These are phyloP conservation scores for Luidia sarsii DNA, from an alignment of 53 echinoderm and acorn worm species.

Conservation along the genomic window DNA sequence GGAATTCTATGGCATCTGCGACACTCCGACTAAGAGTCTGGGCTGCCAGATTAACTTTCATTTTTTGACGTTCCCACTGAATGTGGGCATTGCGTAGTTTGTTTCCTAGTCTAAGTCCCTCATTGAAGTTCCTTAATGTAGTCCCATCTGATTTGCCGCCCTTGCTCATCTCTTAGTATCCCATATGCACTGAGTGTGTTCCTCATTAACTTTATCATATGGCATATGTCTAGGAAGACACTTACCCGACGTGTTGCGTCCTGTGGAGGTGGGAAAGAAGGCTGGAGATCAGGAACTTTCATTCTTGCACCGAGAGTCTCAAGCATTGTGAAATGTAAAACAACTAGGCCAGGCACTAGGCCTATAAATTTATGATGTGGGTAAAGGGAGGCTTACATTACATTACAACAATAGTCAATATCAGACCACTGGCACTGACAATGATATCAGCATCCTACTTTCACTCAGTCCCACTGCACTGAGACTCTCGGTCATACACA, in stretches of 20 bases:
- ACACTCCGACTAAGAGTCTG: constrained; percentile 59
- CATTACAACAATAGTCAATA: no score
- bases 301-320: constrained; percentile 40
- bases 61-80: constrained; percentile 51
- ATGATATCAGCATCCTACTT: no score
- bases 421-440: no score
- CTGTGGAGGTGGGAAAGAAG: constrained; percentile 54
- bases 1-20: constrained; percentile 55
- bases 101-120: constrained; percentile 58
- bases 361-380: no score
- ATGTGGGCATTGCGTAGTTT: constrained; percentile 53
- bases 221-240: constrained; percentile 51
- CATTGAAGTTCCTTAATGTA: constrained; percentile 45
- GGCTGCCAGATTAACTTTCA: constrained; percentile 60
- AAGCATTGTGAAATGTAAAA: constrained; percentile 50
- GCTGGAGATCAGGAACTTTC: constrained; percentile 32
- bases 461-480: no score
- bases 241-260: constrained; percentile 1
- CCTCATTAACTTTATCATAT: constrained; percentile 51
- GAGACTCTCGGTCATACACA: no score
- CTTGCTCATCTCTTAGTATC: not conserved
- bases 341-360: no score
- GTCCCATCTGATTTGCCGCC: constrained; percentile 30
- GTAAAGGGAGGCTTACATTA: no score
- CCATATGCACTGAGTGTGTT: constrained; percentile 42